Percentiles rank a stretch among this genome's conserved stretches.
Conservation (phyloP, 2,888 invertebrate genomes). For the Hemithea aestivaria region DNA sequence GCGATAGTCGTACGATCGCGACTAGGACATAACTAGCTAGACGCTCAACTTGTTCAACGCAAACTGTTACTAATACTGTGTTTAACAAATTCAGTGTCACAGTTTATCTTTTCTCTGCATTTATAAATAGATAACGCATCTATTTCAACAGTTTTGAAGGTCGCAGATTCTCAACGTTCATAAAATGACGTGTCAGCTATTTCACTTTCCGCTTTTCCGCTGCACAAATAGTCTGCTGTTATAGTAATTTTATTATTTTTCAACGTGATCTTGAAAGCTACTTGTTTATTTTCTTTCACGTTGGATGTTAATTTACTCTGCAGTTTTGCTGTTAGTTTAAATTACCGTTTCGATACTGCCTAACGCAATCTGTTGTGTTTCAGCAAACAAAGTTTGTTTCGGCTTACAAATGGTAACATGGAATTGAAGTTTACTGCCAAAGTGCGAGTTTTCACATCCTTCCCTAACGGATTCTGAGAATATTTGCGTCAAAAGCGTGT, state of each 20-base stretch:
- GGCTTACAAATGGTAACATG: too few relatives aligned
- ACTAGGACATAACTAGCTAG: slow-evolving; percentile 27
- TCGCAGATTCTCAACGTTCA: slow-evolving; percentile 6
- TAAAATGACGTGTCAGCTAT: slow-evolving; percentile 3
- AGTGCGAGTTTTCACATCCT: neutral
- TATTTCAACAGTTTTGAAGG: slow-evolving; percentile 14
- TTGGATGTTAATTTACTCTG: neutral
- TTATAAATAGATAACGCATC: slow-evolving; percentile 12
- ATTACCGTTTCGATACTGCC: too few relatives aligned
- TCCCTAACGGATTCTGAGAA: slow-evolving; percentile 2
- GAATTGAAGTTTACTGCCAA: too few relatives aligned
- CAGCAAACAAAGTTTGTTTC: too few relatives aligned
- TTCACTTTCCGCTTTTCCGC: neutral
- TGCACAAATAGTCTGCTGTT: neutral
- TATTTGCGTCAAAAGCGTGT: slow-evolving; percentile 3
- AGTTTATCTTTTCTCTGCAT: slow-evolving; percentile 6
- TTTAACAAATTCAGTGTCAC: slow-evolving; percentile 3
- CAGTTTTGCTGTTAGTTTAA: neutral
- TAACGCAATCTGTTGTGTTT: too few relatives aligned
- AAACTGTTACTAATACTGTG: slow-evolving; percentile 30
- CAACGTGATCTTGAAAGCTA: neutral
- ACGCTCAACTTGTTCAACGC: slow-evolving; percentile 42
- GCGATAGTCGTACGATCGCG: slow-evolving; percentile 58
- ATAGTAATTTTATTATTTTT: neutral
- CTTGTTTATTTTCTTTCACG: neutral